These are phyloP conservation scores for Petromus typicus DNA, from an alignment of 2,113 vertebrate species.

Conservation along the genomic window DNA sequence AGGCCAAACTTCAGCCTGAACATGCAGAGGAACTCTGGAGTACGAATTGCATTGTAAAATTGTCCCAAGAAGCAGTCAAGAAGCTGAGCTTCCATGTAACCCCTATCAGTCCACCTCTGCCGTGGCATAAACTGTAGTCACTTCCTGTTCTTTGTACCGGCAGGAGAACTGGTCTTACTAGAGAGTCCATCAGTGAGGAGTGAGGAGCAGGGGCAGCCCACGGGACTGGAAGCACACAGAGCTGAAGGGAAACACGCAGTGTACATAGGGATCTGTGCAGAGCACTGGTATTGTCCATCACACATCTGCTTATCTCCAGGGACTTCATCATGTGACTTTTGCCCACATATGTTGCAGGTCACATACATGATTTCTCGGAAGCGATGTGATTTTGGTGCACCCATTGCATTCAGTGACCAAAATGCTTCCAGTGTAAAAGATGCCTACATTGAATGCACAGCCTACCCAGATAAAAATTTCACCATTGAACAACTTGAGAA, in stretches of 20 bases:
- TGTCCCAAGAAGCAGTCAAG: not conserved
- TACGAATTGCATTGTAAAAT: not conserved
- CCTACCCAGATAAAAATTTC: constrained; percentile 92
- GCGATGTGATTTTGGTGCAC: constrained; percentile 86
- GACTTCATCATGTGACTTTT: not conserved
- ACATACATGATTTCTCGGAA: constrained; percentile 88
- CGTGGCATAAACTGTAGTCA: not conserved
- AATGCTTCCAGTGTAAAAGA: constrained; percentile 86
- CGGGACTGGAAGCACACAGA: not conserved
- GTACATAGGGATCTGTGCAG: not conserved
- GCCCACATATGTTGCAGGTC: constrained; percentile 86
- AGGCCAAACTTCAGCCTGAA: not conserved
- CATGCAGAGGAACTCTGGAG: not conserved
- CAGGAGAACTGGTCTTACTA: not conserved
- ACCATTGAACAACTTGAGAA: constrained; percentile 90
- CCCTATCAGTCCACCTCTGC: not conserved
- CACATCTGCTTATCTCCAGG: not conserved
- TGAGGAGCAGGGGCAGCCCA: not conserved
- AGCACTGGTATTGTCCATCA: accelerated
- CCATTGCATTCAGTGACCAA: constrained; percentile 87
- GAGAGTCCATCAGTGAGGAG: not conserved
- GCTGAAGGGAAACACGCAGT: not conserved
- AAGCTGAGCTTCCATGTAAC: not conserved
- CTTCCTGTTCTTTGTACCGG: not conserved
- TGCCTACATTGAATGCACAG: constrained; percentile 85